Percentiles rank a stretch among this genome's conserved stretches.
Conservation (phyloP, 2,113 vertebrate genomes). For the Cinclus mexicanus region DNA sequence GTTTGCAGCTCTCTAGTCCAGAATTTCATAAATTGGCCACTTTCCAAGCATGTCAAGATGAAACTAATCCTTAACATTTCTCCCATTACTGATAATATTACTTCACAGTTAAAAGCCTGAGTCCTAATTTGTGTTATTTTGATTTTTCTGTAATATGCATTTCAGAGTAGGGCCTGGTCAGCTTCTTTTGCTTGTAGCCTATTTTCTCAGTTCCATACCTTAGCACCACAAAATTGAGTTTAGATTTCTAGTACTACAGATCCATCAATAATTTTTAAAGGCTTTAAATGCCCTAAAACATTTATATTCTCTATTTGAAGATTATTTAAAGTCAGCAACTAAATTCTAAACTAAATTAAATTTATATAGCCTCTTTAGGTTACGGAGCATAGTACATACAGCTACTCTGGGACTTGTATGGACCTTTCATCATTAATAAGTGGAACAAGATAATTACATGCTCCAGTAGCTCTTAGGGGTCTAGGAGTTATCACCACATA, state of each 20-base stretch:
- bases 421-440: slow-evolving; percentile 62
- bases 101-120: background rate
- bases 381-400: background rate
- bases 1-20: background rate
- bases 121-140: background rate
- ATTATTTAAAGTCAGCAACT: slow-evolving; percentile 10
- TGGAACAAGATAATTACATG: slow-evolving; percentile 61
- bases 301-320: background rate
- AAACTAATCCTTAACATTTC: slow-evolving; percentile 8
- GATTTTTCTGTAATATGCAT: background rate
- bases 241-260: background rate
- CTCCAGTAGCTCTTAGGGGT: slow-evolving; percentile 42
- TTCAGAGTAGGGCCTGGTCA: background rate
- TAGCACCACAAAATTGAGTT: background rate
- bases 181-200: background rate
- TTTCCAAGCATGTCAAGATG: background rate
- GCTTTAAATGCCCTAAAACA: background rate
- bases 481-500: slow-evolving; percentile 54
- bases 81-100: slow-evolving; percentile 3
- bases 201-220: background rate
- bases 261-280: background rate
- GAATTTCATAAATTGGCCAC: background rate
- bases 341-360: slow-evolving; percentile 27
- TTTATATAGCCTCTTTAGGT: slow-evolving; percentile 30
- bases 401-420: slow-evolving; percentile 28